A percentile compares a stretch with the other conserved stretches of the same genome.
phyloP scores from a whole-genome alignment of 1,140 invertebrate species.

The Lanistes nyassanus region DNA sequence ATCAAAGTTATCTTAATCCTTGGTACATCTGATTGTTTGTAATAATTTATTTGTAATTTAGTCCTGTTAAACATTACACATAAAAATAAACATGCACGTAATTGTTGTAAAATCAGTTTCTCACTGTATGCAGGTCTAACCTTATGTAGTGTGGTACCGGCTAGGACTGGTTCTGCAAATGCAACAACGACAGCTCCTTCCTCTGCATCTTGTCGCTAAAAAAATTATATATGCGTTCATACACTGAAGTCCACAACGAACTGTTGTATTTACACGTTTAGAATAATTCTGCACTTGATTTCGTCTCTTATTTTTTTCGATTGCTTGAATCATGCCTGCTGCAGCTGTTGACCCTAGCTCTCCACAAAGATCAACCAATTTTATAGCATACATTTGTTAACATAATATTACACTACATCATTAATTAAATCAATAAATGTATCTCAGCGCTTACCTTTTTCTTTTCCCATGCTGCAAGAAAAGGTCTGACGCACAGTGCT shows the following conservation, averaged over 20 bases:
- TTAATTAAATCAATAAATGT: not conserved
- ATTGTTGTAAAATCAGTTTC: not conserved
- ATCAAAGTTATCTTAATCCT: no score
- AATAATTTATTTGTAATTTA: not conserved
- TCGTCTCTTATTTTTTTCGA: no score
- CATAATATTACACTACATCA: no score
- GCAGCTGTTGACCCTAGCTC: no score
- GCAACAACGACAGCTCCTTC: conserved; percentile 14
- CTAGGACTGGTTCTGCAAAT: not conserved
- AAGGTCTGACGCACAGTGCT: conserved; percentile 38
- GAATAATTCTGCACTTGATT: no score
- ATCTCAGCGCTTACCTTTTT: conserved; percentile 39
- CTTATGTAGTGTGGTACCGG: conserved; percentile 4
- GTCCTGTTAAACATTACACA: not conserved
- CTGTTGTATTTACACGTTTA: no score
- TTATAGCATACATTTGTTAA: no score
- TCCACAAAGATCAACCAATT: no score
- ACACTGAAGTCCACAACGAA: no score
- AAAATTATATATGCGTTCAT: no score
- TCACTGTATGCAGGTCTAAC: not conserved
- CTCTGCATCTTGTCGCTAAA: conserved; percentile 38
- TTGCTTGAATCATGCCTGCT: no score
- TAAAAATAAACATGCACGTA: not conserved
- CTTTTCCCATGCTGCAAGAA: conserved; percentile 43
- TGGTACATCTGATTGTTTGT: no score